phyloP scores from a whole-genome alignment of 92 coral and sea anemone genomes.

The Palythoa heliodiscus region DNA sequence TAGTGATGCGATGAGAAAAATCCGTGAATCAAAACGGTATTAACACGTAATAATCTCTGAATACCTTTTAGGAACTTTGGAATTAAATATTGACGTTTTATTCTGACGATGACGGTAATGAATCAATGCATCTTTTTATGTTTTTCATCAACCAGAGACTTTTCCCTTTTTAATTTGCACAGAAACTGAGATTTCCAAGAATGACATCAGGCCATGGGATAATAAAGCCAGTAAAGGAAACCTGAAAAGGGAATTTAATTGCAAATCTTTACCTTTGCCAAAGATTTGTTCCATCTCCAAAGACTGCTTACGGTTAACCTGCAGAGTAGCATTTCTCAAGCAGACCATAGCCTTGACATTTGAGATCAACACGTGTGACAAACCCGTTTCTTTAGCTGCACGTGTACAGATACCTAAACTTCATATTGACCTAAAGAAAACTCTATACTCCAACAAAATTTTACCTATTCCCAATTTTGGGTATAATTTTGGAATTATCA shows the following conservation, averaged over 20 bases:
- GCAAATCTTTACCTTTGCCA: conserved; percentile 39
- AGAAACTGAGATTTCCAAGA: not conserved
- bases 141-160: no score
- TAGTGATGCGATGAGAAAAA: no score
- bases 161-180: no score
- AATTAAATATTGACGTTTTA: no score
- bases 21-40: no score
- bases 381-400: conserved; percentile 48
- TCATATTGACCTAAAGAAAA: conserved; percentile 34
- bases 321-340: conserved; percentile 46
- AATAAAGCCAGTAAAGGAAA: not conserved
- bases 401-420: conserved; percentile 44
- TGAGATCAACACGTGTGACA: conserved; percentile 56
- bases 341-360: conserved; percentile 43
- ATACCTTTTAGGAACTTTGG: no score
- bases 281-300: conserved; percentile 50
- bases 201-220: not conserved
- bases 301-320: conserved; percentile 49
- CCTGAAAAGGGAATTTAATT: conserved; percentile 4
- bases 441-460: conserved; percentile 16
- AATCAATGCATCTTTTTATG: no score
- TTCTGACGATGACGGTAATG: no score
- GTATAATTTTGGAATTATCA: not conserved
- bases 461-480: conserved; percentile 59
- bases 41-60: no score